Conservation (phyloP, 1,140 invertebrate genomes). For the Bombus fervidus region DNA sequence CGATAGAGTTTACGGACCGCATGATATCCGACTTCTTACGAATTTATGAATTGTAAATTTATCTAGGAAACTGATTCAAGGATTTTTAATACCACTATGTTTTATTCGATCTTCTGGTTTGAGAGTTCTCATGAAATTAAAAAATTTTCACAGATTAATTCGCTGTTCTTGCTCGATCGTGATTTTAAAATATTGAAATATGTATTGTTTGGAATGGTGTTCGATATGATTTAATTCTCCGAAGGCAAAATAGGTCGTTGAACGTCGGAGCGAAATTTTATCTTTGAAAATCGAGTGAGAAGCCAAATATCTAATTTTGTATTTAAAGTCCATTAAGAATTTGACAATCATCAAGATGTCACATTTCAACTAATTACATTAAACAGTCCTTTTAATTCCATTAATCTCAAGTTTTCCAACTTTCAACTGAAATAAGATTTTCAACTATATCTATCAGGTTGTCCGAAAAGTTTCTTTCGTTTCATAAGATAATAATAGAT, state of each 20-base stretch:
- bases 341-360: neutral
- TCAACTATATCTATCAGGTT: no score
- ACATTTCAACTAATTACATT: neutral
- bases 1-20: neutral
- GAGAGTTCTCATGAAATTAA: neutral
- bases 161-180: no score
- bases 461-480: no score
- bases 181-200: no score
- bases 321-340: neutral
- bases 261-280: no score
- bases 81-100: neutral
- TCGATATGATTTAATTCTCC: neutral
- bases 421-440: no score
- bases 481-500: no score
- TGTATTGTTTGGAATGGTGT: neutral
- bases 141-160: neutral
- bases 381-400: no score
- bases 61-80: neutral
- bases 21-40: neutral
- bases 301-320: no score
- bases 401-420: no score
- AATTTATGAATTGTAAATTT: slow-evolving; percentile 40
- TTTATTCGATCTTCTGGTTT: neutral
- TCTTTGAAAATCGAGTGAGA: no score
- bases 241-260: no score